A percentile compares a stretch with the other conserved stretches of the same genome.
phyloP scores from a whole-genome alignment of 2,888 invertebrate species.

The Iselma pallidipennis region DNA sequence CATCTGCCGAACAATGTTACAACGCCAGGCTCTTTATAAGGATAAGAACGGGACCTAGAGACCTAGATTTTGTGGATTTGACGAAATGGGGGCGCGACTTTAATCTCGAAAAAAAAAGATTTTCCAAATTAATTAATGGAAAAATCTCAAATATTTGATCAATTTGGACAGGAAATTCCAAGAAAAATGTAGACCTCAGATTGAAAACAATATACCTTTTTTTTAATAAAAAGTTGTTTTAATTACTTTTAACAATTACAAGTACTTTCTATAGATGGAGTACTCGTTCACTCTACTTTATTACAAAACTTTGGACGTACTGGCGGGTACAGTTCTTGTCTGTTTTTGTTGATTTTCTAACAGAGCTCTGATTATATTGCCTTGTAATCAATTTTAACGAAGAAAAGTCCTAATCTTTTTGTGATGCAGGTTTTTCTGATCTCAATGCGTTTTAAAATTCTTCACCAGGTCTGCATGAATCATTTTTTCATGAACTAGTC shows the following conservation, averaged over 20 bases:
- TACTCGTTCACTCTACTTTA: background rate
- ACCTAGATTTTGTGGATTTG: constrained; percentile 41
- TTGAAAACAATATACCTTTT: no score
- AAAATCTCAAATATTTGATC: background rate
- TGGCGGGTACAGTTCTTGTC: no score
- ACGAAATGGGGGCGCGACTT: constrained; percentile 8
- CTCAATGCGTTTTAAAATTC: background rate
- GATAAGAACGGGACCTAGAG: constrained; percentile 46
- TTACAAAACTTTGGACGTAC: no score
- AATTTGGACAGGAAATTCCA: no score
- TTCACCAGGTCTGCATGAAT: background rate
- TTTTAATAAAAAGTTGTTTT: no score
- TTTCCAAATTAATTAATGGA: constrained; percentile 5
- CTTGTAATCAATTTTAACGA: background rate
- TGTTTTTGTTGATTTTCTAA: no score
- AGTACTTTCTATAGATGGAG: background rate
- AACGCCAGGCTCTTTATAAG: constrained; percentile 44
- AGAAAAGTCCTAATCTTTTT: no score
- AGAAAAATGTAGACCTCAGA: no score
- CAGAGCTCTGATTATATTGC: background rate
- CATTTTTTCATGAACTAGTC: constrained; percentile 4
- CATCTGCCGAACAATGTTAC: constrained; percentile 33
- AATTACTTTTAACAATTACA: no score
- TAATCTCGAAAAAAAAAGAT: constrained; percentile 12
- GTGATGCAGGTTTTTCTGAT: no score